These are phyloP conservation scores for Coelogynopora nodosa DNA, from an alignment of 2,888 invertebrate genomes.

Conservation along the genomic window DNA sequence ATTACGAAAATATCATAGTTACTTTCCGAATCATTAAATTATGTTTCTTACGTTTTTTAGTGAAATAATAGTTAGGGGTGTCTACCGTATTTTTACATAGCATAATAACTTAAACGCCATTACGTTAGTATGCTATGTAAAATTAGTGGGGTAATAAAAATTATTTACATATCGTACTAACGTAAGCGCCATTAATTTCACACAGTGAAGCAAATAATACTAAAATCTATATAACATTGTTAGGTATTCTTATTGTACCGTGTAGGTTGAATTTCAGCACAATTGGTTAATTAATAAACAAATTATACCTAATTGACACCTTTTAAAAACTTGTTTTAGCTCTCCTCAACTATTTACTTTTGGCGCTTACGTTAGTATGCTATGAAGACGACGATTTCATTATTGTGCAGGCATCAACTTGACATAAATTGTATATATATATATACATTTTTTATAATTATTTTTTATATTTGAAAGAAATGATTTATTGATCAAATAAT, in stretches of 20 bases:
- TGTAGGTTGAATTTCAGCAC: neutral
- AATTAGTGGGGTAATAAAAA: slow-evolving; percentile 6
- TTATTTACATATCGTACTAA: slow-evolving; percentile 8
- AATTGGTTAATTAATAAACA: neutral
- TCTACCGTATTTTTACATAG: neutral
- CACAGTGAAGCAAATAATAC: neutral
- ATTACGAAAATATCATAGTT: neutral
- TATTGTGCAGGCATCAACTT: too few relatives aligned
- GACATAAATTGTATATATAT: too few relatives aligned
- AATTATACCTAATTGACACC: neutral
- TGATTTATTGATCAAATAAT: too few relatives aligned
- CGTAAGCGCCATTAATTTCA: neutral
- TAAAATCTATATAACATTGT: neutral
- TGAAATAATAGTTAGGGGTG: neutral
- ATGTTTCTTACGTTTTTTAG: slow-evolving; percentile 17
- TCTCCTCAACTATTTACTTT: neutral
- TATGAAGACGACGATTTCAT: neutral
- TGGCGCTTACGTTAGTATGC: neutral
- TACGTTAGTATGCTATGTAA: slow-evolving; percentile 10
- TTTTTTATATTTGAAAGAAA: too few relatives aligned
- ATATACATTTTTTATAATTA: too few relatives aligned
- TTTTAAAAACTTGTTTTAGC: neutral
- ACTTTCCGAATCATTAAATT: neutral
- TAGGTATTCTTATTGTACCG: neutral
- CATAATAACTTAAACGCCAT: slow-evolving; percentile 8